Evolutionary conservation across 1,140 invertebrate species (phyloP).

Genomic region (Stegodyphus mimosarum): DNA sequence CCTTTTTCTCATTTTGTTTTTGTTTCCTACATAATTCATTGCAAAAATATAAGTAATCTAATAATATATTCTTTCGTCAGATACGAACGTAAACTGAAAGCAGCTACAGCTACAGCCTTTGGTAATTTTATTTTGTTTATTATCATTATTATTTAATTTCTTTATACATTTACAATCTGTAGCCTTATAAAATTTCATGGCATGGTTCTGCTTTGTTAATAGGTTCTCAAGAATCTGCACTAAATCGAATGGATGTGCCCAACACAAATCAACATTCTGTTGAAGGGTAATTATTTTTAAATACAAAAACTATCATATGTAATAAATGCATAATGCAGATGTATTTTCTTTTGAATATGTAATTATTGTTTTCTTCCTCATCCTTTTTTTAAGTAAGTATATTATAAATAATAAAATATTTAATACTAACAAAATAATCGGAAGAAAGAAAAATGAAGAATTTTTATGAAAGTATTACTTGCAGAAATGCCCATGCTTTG

Average conservation of each 20-base stretch:
- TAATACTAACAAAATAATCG: no score
- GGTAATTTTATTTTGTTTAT: conserved; percentile 73
- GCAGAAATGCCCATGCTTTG: no score
- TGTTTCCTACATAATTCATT: no score
- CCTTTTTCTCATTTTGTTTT: no score
- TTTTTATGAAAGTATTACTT: no score
- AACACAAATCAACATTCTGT: conserved; percentile 95
- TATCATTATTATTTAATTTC: background rate
- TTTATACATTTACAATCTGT: background rate
- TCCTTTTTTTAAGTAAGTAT: no score
- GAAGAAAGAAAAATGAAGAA: no score
- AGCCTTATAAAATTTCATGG: background rate
- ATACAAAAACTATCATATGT: background rate
- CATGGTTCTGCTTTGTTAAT: background rate
- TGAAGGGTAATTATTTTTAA: conserved; percentile 74
- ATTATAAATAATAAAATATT: no score
- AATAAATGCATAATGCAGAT: background rate
- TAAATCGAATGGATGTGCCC: conserved; percentile 85
- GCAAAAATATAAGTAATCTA: no score
- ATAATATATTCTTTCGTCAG: conserved; percentile 54
- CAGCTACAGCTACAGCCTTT: conserved; percentile 91
- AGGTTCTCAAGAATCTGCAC: conserved; percentile 75
- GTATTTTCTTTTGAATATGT: no score
- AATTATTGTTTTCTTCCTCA: no score
- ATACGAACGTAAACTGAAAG: conserved; percentile 88